Base-by-base conservation (phyloP, 2,797 vertebrate species). In the Salarias fasciatus region DNA sequence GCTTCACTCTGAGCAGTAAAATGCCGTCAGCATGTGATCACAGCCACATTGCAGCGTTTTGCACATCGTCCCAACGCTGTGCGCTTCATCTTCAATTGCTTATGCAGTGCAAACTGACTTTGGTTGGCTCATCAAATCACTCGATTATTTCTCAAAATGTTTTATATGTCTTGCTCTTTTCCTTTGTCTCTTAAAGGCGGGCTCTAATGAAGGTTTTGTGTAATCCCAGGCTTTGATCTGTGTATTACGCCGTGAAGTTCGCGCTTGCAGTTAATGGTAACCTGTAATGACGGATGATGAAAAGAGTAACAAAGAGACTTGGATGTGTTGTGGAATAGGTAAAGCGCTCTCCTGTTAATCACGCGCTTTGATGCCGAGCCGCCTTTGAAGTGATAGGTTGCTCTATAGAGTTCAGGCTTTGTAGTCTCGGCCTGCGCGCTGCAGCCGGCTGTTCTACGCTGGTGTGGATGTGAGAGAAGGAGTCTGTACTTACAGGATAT, bases 361-460 rank as follows among this genome's bases (percentile, higher is more conserved):
- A 5, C 11, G 49, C 6, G 9, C 63, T 81, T 73, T 81, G 78
- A 84, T 79, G 59, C 54, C 8, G 3, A 15, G 53, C 47, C 58
- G 38, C 35, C 75, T 74, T 69, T 76, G 72, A 78, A 53, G 49
- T 41, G 47, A 37, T 46, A 37, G 18, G 2, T 49, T 46, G 35
- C 37, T 60, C 44, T 40, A n/a, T 13, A 31, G 14, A 29, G 6
- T 6, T 1, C 24, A 28, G 53, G 12, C 48, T 57, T 61, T 69
- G 47, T 53, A 30, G 14, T 28, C 5, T 1, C 7, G 31, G n/a
- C 36, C 63, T 6, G 6, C 18, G 12, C 28, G 13, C 35, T 14
- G 0, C 7, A 0, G 7, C 33, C 1, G 33, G 6, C 1, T 3
- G 33, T n/a, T n/a, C n/a, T n/a, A n/a, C n/a, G n/a, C n/a, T n/a